These are phyloP conservation scores for Rhabditophanes sp. DNA, from an alignment of 2,888 invertebrate species.

Conservation along the genomic window DNA sequence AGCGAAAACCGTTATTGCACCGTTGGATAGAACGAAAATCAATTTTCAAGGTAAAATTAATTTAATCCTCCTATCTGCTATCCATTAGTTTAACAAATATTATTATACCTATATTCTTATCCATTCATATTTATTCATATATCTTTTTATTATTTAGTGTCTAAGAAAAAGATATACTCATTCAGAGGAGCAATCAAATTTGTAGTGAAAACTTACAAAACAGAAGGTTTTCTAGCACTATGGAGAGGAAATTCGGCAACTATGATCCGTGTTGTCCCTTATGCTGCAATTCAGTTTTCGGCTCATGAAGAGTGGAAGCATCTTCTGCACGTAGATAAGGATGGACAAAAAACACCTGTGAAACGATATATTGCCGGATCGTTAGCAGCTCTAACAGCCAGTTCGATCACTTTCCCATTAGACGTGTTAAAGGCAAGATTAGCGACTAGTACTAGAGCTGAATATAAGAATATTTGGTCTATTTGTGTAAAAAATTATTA, in stretches of 20 bases:
- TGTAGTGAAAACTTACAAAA: constrained; percentile 53
- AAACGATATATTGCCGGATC: constrained; percentile 72
- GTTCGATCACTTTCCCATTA: constrained; percentile 80
- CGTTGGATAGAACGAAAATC: constrained; percentile 89
- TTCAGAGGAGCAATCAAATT: constrained; percentile 48
- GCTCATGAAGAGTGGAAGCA: constrained; percentile 92
- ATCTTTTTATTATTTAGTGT: constrained; percentile 28
- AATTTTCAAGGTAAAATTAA: constrained; percentile 62
- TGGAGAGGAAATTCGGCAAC: constrained; percentile 98
- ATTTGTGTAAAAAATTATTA: constrained; percentile 35
- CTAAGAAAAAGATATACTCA: constrained; percentile 46
- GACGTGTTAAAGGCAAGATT: constrained; percentile 89
- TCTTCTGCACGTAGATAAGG: constrained; percentile 50
- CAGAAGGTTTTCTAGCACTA: constrained; percentile 65
- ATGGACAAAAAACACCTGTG: constrained; percentile 44
- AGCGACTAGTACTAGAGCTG: constrained; percentile 72
- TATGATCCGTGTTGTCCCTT: constrained; percentile 87
- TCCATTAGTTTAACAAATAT: neutral
- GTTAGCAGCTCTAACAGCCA: constrained; percentile 83
- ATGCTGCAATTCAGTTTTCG: constrained; percentile 90
- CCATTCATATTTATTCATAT: neutral
- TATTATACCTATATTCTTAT: too few relatives aligned
- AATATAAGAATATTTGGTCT: constrained; percentile 50
- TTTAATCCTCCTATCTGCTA: neutral
- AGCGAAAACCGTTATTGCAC: constrained; percentile 89